These are phyloP conservation scores for Caenorhabditis japonica DNA, from an alignment of 2,888 invertebrate genomes.

Conservation along the genomic window DNA sequence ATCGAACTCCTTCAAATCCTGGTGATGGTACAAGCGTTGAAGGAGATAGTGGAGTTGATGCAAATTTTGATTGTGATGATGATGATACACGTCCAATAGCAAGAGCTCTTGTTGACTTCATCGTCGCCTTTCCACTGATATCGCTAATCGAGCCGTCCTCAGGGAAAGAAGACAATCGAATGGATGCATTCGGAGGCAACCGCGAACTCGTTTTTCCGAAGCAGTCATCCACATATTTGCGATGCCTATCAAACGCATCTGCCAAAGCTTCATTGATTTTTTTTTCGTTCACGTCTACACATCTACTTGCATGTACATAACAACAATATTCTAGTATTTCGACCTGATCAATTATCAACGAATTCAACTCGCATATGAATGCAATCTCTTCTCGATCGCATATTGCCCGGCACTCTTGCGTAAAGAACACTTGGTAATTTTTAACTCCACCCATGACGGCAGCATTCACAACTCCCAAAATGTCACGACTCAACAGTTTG, in stretches of 20 bases:
- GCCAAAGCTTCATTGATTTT: conserved; percentile 66
- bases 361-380: conserved; percentile 55
- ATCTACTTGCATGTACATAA: conserved; percentile 63
- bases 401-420: conserved; percentile 60
- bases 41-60: conserved; percentile 16
- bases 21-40: conserved; percentile 17
- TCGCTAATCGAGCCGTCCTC: conserved; percentile 27
- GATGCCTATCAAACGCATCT: conserved; percentile 63
- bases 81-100: conserved; percentile 31
- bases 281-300: conserved; percentile 38
- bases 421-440: conserved; percentile 70
- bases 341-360: conserved; percentile 67
- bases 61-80: conserved; percentile 2
- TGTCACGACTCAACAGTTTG: conserved; percentile 62
- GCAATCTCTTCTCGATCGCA: conserved; percentile 63
- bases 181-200: conserved; percentile 32
- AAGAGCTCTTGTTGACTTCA: conserved; percentile 38
- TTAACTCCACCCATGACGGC: conserved; percentile 64
- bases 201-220: conserved; percentile 60
- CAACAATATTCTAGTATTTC: conserved; percentile 72
- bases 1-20: conserved; percentile 34
- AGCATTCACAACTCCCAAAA: conserved; percentile 70
- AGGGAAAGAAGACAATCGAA: conserved; percentile 25
- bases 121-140: conserved; percentile 47
- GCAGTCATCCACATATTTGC: conserved; percentile 63